Evolutionary conservation across 2,797 vertebrate species (phyloP), one percentile per base, ranked within the genome.

Genomic region (Danio aesculapii): DNA sequence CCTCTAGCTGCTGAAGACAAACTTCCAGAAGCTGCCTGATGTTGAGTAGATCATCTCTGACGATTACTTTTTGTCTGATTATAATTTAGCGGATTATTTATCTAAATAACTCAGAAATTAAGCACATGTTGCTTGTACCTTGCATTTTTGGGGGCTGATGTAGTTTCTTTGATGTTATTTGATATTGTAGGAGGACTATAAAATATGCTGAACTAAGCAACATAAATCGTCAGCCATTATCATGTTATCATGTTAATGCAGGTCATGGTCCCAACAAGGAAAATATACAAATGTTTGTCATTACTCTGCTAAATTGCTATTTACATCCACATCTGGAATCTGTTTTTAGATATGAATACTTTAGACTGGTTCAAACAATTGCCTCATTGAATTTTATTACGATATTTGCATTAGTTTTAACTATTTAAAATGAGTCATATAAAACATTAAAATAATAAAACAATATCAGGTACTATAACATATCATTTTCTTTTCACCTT

Each of bases 1-100:
- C 61, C 87, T 83, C 74, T 12, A 75, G 68, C 49, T 64, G 75
- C 58, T 78, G 30, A 50, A 71, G 50, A 21, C 79, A 80, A 88
- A 84, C 88, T 83, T 79, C 61, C 77, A 63, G 58, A 74, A 39
- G 55, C 69, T 69, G 30, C 53, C 17, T 19, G 69, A 64, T 14
- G 12, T 30, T 68, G 55, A 81, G 44, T 62, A 68, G 21, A 63
- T 74, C 39, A 64, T 47, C 43, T 50, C 9, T n/a, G 12, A 21
- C 9, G 30, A 6, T 6, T 10, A 39, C 19, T 11, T 14, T 71
- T 14, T 6, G 3, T 83, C 50, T 12, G 10, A 49, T 57, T 12
- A 49, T 53, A 12, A 44, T 70, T 71, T 62, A 19, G 39, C 2
- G 14, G 14, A 3, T 9, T 6, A 12, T 50, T 52, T 66, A 43